Percentiles rank a stretch among this genome's conserved stretches.
phyloP scores from a whole-genome alignment of 2,113 vertebrate genomes.

The Siniperca chuatsi region DNA sequence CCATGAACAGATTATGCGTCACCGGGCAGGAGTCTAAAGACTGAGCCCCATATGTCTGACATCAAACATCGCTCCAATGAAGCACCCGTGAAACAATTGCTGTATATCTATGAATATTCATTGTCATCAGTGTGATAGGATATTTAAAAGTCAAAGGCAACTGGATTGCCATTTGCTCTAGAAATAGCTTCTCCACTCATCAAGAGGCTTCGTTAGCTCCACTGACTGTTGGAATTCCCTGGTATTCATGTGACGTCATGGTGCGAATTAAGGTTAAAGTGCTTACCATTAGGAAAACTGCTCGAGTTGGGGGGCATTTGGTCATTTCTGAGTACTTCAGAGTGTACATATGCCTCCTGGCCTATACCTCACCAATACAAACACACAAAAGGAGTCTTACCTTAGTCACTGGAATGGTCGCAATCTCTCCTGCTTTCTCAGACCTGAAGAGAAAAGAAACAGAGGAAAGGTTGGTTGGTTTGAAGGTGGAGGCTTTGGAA shows the following conservation, averaged over 20 bases:
- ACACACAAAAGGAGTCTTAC: constrained; percentile 50
- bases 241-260: not conserved
- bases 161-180: not conserved
- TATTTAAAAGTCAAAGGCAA: not conserved
- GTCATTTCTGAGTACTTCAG: too few species aligned
- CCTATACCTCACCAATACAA: not conserved
- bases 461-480: constrained; percentile 2
- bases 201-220: not conserved
- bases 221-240: not conserved
- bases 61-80: not conserved
- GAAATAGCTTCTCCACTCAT: not conserved
- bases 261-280: not conserved
- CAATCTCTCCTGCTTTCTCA: constrained; percentile 82
- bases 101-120: not conserved
- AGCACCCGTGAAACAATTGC: not conserved
- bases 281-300: not conserved
- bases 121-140: not conserved
- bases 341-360: too few species aligned
- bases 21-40: not conserved
- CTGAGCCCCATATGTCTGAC: not conserved
- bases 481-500: not conserved
- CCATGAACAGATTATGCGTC: not conserved
- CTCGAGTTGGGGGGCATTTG: not conserved
- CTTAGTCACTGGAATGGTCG: constrained; percentile 82
- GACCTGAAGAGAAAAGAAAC: constrained; percentile 59